phyloP scores from a whole-genome alignment of 2,888 invertebrate species.

The Pseudococcus longispinus region DNA sequence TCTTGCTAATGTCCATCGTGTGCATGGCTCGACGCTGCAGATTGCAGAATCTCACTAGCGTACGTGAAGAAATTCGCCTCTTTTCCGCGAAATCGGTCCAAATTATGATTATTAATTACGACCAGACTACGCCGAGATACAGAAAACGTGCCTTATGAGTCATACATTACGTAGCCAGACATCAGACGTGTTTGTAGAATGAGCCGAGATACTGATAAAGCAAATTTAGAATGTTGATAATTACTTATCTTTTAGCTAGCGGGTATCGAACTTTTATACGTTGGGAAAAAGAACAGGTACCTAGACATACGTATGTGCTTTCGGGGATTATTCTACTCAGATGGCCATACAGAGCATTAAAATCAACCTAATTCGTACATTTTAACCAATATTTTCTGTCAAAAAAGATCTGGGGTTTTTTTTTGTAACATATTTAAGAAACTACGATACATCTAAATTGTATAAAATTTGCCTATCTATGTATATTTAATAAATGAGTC shows the following conservation, averaged over 20 bases:
- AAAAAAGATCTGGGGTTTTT: no score
- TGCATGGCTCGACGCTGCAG: neutral
- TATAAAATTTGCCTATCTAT: no score
- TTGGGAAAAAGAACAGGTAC: no score
- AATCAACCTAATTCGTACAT: no score
- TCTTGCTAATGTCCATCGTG: neutral
- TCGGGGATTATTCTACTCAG: neutral
- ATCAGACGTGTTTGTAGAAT: neutral
- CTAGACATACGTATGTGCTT: neutral
- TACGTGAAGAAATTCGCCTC: neutral
- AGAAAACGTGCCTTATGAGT: neutral
- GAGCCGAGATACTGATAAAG: neutral
- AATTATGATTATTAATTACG: slow-evolving; percentile 3
- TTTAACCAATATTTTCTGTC: no score
- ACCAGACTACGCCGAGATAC: neutral
- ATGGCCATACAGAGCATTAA: neutral
- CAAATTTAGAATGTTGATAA: neutral
- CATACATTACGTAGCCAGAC: neutral
- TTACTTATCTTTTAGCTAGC: neutral
- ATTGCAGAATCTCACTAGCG: neutral
- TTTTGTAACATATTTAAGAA: no score
- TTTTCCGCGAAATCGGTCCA: neutral
- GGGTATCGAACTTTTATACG: neutral
- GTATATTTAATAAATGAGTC: no score
- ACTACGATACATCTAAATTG: no score